These are phyloP conservation scores for Corvus cornix DNA, from an alignment of 2,113 vertebrate genomes.

Conservation along the genomic window DNA sequence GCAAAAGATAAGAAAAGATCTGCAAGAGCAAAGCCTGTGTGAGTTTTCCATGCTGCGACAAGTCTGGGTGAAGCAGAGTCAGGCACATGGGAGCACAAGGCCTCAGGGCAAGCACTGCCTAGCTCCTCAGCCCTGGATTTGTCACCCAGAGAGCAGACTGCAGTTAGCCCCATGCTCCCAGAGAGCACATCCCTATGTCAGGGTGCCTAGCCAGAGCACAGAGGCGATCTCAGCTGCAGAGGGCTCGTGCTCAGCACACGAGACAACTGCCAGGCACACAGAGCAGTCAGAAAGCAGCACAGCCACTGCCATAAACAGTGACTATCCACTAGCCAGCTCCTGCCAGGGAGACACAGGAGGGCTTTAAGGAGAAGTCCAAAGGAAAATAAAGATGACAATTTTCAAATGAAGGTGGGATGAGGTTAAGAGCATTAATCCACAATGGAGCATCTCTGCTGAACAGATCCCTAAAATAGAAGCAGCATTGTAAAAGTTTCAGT, in stretches of 20 bases:
- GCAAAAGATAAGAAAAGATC: not conserved
- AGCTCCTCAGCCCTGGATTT: not conserved
- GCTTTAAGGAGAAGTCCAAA: not conserved
- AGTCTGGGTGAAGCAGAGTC: not conserved
- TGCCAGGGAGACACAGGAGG: not conserved
- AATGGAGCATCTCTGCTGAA: not conserved
- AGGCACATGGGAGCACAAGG: not conserved
- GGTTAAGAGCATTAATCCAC: not conserved
- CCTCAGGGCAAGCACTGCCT: not conserved
- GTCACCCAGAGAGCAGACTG: not conserved
- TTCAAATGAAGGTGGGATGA: not conserved
- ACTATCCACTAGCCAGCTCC: not conserved
- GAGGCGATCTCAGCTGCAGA: not conserved
- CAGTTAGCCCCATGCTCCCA: not conserved
- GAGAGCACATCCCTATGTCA: accelerated
- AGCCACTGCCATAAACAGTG: not conserved
- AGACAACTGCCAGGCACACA: not conserved
- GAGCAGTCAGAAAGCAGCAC: not conserved
- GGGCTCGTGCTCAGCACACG: not conserved
- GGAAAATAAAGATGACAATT: not conserved
- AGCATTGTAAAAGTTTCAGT: not conserved
- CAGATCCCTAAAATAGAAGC: not conserved
- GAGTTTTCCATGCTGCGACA: not conserved
- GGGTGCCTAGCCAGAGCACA: not conserved
- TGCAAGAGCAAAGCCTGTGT: not conserved